Evolutionary conservation across 2,797 vertebrate genomes (phyloP).

Genomic region (Pygocentrus nattereri): DNA sequence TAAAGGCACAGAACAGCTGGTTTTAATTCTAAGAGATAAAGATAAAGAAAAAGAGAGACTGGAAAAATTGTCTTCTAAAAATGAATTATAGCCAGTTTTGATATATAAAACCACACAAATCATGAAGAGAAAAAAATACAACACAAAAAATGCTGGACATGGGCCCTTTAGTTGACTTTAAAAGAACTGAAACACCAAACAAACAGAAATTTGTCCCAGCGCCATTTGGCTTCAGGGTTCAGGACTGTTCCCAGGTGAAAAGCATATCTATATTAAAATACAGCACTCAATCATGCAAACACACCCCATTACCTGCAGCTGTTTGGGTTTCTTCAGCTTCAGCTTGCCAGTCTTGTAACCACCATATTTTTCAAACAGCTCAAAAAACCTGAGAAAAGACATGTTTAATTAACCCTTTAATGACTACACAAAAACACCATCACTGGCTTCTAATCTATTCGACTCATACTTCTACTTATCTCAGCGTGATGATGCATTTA

Average conservation of each 20-base stretch:
- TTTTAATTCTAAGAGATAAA: no score
- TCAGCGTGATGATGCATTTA: no score
- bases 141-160: no score
- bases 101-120: no score
- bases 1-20: no score
- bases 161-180: no score
- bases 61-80: no score
- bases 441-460: background rate
- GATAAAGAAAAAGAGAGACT: no score
- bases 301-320: constrained; percentile 87
- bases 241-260: background rate
- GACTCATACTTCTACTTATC: no score
- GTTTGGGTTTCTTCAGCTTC: constrained; percentile 97
- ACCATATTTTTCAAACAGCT: constrained; percentile 94
- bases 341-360: constrained; percentile 97
- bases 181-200: background rate
- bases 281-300: background rate
- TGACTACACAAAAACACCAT: background rate
- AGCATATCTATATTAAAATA: background rate
- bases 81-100: no score
- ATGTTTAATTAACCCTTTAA: background rate
- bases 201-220: background rate
- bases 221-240: background rate
- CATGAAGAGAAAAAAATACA: no score
- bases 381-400: constrained; percentile 87